phyloP scores from a whole-genome alignment of 2,113 vertebrate genomes.

The Corythoichthys intestinalis region DNA sequence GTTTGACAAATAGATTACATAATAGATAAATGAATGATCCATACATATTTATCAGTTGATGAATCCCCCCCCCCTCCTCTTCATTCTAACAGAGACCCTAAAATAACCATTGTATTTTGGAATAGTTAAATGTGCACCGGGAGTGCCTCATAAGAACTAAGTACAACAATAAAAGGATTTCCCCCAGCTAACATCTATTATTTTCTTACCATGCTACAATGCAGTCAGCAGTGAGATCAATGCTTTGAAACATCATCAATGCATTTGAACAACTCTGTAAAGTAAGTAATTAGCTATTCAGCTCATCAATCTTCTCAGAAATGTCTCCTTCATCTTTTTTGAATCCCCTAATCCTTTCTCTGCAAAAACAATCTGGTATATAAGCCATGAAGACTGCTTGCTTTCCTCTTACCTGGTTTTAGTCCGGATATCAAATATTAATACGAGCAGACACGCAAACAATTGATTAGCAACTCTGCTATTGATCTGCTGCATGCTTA shows the following conservation, averaged over 20 bases:
- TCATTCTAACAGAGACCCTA: too few species aligned
- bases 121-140: too few species aligned
- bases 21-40: too few species aligned
- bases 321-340: constrained; percentile 33
- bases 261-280: constrained; percentile 19
- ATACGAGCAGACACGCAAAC: constrained; percentile 38
- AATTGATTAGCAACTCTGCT: constrained; percentile 41
- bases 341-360: constrained; percentile 29
- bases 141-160: too few species aligned
- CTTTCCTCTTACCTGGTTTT: constrained; percentile 26
- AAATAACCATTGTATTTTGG: too few species aligned
- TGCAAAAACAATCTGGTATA: constrained; percentile 32
- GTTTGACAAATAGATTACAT: too few species aligned
- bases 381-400: constrained; percentile 18
- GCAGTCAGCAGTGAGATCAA: constrained; percentile 1
- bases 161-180: too few species aligned
- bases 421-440: constrained; percentile 60
- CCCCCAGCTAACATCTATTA: background rate
- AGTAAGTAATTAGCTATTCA: constrained; percentile 28
- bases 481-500: constrained; percentile 30
- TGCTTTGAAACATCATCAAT: constrained; percentile 15
- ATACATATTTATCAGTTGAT: too few species aligned
- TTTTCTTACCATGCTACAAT: background rate
- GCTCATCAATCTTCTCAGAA: constrained; percentile 23
- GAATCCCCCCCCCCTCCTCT: too few species aligned